Evolutionary conservation across 2,113 vertebrate species (phyloP).

Genomic region (Nothoprocta perdicaria): DNA sequence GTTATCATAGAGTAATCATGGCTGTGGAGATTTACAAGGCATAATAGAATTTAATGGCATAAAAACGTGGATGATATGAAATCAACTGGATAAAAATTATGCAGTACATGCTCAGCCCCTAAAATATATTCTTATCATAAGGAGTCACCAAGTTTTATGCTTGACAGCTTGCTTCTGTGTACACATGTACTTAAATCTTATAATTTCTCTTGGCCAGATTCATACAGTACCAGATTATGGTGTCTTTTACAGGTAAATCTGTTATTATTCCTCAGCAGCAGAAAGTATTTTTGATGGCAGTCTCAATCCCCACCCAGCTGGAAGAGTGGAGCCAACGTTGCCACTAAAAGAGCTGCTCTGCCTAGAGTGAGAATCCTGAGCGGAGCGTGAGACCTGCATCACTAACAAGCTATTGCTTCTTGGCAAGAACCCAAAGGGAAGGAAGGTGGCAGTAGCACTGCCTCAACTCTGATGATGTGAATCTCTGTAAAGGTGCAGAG

Average conservation of each 20-base stretch:
- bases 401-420: not conserved
- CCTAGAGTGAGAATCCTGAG: slow-evolving; percentile 1
- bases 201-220: not conserved
- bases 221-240: not conserved
- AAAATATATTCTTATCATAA: not conserved
- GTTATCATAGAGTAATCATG: slow-evolving; percentile 35
- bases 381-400: not conserved
- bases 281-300: not conserved
- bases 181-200: not conserved
- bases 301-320: not conserved
- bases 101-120: not conserved
- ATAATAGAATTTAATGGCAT: slow-evolving; percentile 19
- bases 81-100: slow-evolving; percentile 28
- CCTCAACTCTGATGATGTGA: not conserved
- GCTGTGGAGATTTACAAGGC: not conserved
- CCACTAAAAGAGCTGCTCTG: not conserved
- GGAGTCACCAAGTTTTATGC: not conserved
- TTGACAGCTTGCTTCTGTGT: not conserved
- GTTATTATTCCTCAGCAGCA: not conserved
- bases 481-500: not conserved
- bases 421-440: slow-evolving; percentile 23
- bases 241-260: not conserved
- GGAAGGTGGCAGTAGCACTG: not conserved
- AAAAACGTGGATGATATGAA: not conserved
- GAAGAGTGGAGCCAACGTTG: not conserved